Conservation (phyloP, 2,888 invertebrate genomes). For the Zele albiditarsus region DNA sequence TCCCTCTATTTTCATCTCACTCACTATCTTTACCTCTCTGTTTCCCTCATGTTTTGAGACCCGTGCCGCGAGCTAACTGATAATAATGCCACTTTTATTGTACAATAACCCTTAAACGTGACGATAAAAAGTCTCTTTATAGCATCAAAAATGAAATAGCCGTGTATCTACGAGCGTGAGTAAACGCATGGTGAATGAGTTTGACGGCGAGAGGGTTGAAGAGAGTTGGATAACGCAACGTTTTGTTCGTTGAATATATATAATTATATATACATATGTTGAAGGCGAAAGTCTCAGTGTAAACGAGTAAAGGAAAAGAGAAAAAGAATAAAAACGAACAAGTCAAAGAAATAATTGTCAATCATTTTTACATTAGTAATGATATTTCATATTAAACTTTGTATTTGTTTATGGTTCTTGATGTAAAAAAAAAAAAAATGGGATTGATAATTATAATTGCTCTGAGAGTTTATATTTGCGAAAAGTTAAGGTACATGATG, state of each 20-base stretch:
- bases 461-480: neutral
- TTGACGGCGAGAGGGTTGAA: neutral
- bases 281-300: no score
- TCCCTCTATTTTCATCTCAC: constrained; percentile 22
- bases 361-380: no score
- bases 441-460: neutral
- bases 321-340: no score
- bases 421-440: neutral
- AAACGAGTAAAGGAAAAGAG: no score
- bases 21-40: constrained; percentile 33
- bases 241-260: neutral
- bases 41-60: constrained; percentile 39
- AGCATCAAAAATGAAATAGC: constrained; percentile 70
- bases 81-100: constrained; percentile 73
- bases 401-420: no score
- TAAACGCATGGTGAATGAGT: neutral
- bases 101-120: constrained; percentile 72
- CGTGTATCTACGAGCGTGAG: constrained; percentile 53
- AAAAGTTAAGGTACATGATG: constrained; percentile 50
- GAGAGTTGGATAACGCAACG: neutral
- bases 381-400: no score
- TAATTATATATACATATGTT: neutral
- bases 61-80: constrained; percentile 68
- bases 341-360: no score
- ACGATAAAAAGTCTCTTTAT: constrained; percentile 70